These are phyloP conservation scores for Trachythela sp. DNA, from an alignment of 64 coral and sea anemone species.

Conservation along the genomic window DNA sequence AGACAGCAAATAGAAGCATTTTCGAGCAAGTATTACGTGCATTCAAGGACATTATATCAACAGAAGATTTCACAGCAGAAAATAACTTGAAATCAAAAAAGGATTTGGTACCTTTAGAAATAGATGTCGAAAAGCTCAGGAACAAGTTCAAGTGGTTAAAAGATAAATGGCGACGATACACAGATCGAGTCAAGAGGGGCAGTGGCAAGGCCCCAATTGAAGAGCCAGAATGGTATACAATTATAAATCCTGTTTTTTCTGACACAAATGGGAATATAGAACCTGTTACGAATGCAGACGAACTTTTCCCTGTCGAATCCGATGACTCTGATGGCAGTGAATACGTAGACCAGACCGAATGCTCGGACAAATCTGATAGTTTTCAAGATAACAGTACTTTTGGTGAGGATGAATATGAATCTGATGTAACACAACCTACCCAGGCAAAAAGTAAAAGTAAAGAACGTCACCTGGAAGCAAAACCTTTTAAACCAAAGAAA, in stretches of 20 bases:
- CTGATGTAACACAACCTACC: not conserved
- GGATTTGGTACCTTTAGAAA: not conserved
- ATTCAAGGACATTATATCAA: not conserved
- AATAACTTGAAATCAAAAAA: not conserved
- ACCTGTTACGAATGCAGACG: not conserved
- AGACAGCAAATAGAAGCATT: not conserved
- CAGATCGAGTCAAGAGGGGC: not conserved
- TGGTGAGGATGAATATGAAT: conserved; percentile 6
- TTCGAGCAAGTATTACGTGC: not conserved
- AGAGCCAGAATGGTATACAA: conserved; percentile 44
- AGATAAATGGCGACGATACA: not conserved
- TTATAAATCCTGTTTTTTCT: conserved; percentile 31
- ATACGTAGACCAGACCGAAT: too few relatives aligned
- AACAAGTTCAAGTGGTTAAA: not conserved
- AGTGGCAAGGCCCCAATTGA: conserved; percentile 18
- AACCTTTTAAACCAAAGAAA: not conserved
- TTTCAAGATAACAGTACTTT: too few relatives aligned
- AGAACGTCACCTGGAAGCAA: not conserved
- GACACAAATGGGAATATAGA: conserved; percentile 15
- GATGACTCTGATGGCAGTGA: not conserved
- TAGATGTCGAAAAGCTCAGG: not conserved
- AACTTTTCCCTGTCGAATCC: conserved; percentile 21
- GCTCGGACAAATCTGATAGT: too few relatives aligned
- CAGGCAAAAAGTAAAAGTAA: not conserved
- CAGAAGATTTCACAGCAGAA: not conserved